Evolutionary conservation across 2,113 vertebrate species (phyloP), one percentile per base, ranked within the genome.

Genomic region (Acrocephalus arundinaceus): DNA sequence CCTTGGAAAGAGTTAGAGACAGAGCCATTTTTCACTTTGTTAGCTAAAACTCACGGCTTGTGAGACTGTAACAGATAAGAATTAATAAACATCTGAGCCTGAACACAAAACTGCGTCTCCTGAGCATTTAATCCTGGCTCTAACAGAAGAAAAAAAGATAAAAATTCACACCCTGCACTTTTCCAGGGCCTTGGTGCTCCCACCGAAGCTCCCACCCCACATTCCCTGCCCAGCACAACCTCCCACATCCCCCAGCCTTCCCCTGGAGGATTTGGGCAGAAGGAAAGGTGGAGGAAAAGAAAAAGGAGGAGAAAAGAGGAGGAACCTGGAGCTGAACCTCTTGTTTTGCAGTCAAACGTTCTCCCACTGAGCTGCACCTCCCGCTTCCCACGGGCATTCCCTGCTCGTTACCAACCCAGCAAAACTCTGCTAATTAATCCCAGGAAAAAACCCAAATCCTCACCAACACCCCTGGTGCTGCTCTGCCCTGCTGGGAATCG

Each of bases 321-420:
- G 41, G 41, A 6, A 6, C 15, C 43, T 17, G 23, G 39, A 54
- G 76, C 9, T 46, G 33, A 45, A 98, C 96, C 95, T 97, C 96
- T 37, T 37, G 37, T 37, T 37, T 37, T 37, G 94, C 12, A 43
- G 41, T 43, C 94, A 97, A 97, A 97, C 97, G 96, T 96, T 97
- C 97, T 97, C 13, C 95, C 97, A 87, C 94, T 96, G 97, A 97
- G 20, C 96, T 97, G 96, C 48, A 94, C 95, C 96, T 96, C 23
- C 51, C 35, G 14, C 27, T 23, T 1, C 1, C 39, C 35, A 5
- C 3, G 10, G 9, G 7, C 3, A 37, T 68, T 87, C 84, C 17
- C 16, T 10, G 18, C 16, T 49, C 46, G 1, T 61, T 9, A 10
- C 22, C 17, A 49, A 4, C 54, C 21, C 55, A 10, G 16, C 33